These are phyloP conservation scores for Clytia hemisphaerica DNA, from an alignment of 30 jellyfish, hydroid and myxozoan genomes.

Conservation along the genomic window DNA sequence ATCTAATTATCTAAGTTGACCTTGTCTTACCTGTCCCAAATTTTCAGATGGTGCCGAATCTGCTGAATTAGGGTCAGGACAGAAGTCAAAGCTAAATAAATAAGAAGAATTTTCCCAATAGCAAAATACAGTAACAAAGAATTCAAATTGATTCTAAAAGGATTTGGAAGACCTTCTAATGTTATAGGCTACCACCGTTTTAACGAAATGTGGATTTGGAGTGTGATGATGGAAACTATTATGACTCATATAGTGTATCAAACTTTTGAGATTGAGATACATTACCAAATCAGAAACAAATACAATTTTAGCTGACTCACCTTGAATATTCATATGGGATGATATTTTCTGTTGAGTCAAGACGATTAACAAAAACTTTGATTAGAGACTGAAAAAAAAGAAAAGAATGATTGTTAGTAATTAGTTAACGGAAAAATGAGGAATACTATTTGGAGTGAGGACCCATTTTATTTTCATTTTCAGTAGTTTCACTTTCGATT, in stretches of 20 bases:
- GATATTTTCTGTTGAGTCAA: conserved; percentile 73
- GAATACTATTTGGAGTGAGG: too few relatives aligned
- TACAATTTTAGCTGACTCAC: conserved; percentile 42
- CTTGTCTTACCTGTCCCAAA: conserved; percentile 64
- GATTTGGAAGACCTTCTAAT: not conserved
- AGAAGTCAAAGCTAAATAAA: conserved; percentile 71
- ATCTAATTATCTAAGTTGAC: not conserved
- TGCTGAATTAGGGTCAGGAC: conserved; percentile 21
- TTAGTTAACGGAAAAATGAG: too few relatives aligned
- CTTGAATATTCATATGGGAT: conserved; percentile 80
- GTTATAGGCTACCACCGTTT: not conserved
- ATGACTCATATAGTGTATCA: not conserved
- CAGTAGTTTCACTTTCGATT: too few relatives aligned
- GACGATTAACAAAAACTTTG: conserved; percentile 64
- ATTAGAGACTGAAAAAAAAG: conserved; percentile 45
- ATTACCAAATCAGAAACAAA: not conserved
- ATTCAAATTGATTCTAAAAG: not conserved
- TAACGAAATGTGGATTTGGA: not conserved
- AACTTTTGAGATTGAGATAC: not conserved
- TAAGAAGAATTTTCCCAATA: not conserved
- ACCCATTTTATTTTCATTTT: too few relatives aligned
- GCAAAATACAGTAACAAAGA: not conserved
- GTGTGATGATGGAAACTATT: not conserved
- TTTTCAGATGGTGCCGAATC: conserved; percentile 85
- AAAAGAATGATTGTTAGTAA: not conserved